Conservation (phyloP, 1,140 invertebrate species). For the Hylyphantes graminicola region DNA sequence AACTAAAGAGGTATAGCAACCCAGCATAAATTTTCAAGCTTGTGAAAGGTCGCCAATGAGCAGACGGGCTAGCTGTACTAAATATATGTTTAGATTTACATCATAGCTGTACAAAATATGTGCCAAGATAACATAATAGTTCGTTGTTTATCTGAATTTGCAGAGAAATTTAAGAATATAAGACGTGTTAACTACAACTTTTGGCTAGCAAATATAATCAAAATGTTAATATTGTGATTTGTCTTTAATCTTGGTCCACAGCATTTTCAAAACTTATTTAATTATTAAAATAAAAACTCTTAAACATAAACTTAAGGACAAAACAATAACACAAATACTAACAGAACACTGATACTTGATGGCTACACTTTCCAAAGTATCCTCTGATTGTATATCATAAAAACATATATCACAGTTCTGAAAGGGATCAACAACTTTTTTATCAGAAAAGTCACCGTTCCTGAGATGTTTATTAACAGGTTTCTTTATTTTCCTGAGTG, state of each 20-base stretch:
- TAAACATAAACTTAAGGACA: background rate
- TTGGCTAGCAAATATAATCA: background rate
- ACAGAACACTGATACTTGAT: constrained; percentile 52
- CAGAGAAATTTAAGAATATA: background rate
- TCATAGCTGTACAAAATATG: too few species aligned
- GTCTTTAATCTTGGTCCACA: background rate
- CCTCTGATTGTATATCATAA: constrained; percentile 39
- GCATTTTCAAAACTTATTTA: background rate
- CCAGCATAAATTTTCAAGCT: too few species aligned
- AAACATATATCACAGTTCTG: constrained; percentile 34
- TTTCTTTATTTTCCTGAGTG: constrained; percentile 48
- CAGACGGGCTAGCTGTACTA: too few species aligned
- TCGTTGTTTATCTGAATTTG: background rate
- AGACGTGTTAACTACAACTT: background rate
- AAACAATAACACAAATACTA: constrained; percentile 11
- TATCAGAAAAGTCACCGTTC: constrained; percentile 4
- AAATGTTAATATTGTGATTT: background rate
- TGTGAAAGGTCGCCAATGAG: too few species aligned
- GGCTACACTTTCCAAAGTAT: constrained; percentile 49
- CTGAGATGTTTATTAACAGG: background rate
- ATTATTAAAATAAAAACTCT: background rate
- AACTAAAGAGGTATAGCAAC: too few species aligned
- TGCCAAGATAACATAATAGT: too few species aligned
- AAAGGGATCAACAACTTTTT: constrained; percentile 30
- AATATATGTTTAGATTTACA: too few species aligned